phyloP scores from a whole-genome alignment of 1,140 invertebrate species.

The Coelopa frigida region DNA sequence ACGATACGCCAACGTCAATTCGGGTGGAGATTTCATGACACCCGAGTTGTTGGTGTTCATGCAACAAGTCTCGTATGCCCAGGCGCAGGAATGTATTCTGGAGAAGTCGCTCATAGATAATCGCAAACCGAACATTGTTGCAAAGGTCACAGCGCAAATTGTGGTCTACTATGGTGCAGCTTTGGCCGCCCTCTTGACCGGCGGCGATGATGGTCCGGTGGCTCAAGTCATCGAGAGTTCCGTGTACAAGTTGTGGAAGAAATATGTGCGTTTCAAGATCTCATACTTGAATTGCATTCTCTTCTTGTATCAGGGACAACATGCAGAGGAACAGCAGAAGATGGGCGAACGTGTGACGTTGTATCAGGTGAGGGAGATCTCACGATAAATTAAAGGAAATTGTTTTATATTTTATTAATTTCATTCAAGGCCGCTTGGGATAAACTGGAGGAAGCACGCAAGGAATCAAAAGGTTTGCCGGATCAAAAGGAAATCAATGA shows the following conservation, averaged over 20 bases:
- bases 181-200: conserved; percentile 60
- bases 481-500: conserved; percentile 62
- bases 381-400: too few relatives aligned
- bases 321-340: conserved; percentile 89
- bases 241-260: conserved; percentile 69
- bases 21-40: conserved; percentile 56
- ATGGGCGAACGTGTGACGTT: conserved; percentile 90
- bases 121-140: conserved; percentile 85
- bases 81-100: conserved; percentile 96
- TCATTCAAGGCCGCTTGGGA: conserved; percentile 63
- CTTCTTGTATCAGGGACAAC: conserved; percentile 75
- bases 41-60: conserved; percentile 77
- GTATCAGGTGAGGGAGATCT: conserved; percentile 47
- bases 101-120: conserved; percentile 97
- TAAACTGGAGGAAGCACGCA: conserved; percentile 72
- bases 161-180: conserved; percentile 81
- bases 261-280: conserved; percentile 68
- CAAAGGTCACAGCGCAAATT: conserved; percentile 85
- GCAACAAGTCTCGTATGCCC: conserved; percentile 75
- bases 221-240: conserved; percentile 67
- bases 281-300: conserved; percentile 61
- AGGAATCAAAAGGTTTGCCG: conserved; percentile 58
- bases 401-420: background rate
- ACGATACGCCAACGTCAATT: conserved; percentile 55
- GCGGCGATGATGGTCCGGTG: conserved; percentile 54